Evolutionary conservation across 2,888 invertebrate genomes (phyloP).

Genomic region (Ophion ventricosus): DNA sequence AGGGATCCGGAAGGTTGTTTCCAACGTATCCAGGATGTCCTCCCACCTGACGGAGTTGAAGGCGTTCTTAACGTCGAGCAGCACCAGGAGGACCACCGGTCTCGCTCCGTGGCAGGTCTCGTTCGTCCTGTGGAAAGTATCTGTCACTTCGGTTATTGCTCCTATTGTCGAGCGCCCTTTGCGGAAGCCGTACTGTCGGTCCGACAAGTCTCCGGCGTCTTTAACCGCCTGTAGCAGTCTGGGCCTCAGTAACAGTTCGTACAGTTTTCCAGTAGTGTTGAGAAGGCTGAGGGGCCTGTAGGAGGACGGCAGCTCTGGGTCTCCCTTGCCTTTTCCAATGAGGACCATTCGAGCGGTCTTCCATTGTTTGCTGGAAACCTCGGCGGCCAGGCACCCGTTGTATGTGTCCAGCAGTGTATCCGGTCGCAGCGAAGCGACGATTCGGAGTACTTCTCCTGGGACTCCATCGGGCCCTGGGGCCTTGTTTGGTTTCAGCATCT

Average conservation of each 20-base stretch:
- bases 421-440: conserved; percentile 40
- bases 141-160: conserved; percentile 44
- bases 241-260: conserved; percentile 21
- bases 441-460: conserved; percentile 45
- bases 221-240: conserved; percentile 66
- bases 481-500: conserved; percentile 9
- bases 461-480: conserved; percentile 38
- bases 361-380: conserved; percentile 37
- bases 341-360: conserved; percentile 40
- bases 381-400: conserved; percentile 41
- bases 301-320: conserved; percentile 51
- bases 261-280: conserved; percentile 61
- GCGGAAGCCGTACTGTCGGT: conserved; percentile 55
- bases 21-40: background rate
- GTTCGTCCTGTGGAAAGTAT: no score
- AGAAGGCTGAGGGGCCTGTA: conserved; percentile 72
- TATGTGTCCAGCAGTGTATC: conserved; percentile 48
- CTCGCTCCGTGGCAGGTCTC: background rate
- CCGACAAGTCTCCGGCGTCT: conserved; percentile 16
- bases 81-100: background rate
- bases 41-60: conserved; percentile 8
- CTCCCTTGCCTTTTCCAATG: no score
- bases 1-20: background rate
- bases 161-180: conserved; percentile 62
- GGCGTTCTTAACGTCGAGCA: background rate